Percentiles rank a stretch among this genome's conserved stretches.
phyloP scores from a whole-genome alignment of 2,113 vertebrate species.

The Telmatochromis brachygnathus region DNA sequence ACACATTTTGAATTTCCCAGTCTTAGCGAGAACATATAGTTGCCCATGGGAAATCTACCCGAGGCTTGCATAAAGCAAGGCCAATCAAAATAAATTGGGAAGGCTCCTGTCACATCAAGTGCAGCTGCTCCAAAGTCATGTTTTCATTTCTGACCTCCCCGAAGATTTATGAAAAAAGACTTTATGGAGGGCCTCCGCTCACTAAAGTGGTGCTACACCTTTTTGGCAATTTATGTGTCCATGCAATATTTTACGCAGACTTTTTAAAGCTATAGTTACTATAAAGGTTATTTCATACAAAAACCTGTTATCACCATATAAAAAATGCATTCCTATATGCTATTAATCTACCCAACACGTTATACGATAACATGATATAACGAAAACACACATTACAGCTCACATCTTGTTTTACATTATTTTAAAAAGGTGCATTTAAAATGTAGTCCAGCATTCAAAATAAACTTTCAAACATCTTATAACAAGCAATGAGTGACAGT shows the following conservation, averaged over 20 bases:
- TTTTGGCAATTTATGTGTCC: not conserved
- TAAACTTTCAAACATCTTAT: not conserved
- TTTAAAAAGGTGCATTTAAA: not conserved
- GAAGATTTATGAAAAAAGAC: not conserved
- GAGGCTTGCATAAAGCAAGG: conserved; percentile 40
- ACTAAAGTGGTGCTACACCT: not conserved
- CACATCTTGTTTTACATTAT: not conserved
- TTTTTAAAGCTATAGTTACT: not conserved
- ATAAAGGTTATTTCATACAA: not conserved
- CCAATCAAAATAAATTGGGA: conserved; percentile 65
- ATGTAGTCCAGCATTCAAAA: not conserved
- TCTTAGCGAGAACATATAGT: conserved; percentile 19
- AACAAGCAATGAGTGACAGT: not conserved
- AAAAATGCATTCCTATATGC: not conserved
- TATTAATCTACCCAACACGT: not conserved
- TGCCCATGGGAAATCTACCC: conserved; percentile 36
- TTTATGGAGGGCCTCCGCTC: not conserved
- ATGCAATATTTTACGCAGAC: not conserved
- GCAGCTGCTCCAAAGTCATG: conserved; percentile 46
- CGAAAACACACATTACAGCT: not conserved
- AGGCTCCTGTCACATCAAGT: conserved; percentile 45
- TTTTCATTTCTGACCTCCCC: conserved; percentile 40
- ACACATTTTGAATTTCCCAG: conserved; percentile 21
- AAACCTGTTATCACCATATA: not conserved
- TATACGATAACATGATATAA: not conserved